Conservation (phyloP, 2,113 vertebrate species). For the Onychostruthus taczanowskii region DNA sequence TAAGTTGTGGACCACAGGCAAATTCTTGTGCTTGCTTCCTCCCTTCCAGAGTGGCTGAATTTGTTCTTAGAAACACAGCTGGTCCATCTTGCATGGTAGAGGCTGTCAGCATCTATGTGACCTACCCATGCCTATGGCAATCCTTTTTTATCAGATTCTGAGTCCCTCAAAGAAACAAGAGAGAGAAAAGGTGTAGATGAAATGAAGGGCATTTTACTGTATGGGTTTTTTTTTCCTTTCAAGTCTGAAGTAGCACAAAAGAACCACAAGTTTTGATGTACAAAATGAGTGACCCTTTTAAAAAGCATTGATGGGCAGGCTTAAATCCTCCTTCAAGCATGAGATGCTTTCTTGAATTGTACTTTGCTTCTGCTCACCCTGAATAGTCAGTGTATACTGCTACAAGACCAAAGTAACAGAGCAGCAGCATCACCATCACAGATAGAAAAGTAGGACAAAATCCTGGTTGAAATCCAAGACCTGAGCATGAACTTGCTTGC, state of each 20-base stretch:
- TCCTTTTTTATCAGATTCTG: not conserved
- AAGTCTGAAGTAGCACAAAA: not conserved
- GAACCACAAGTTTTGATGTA: not conserved
- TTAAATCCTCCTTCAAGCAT: not conserved
- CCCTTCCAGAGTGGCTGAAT: not conserved
- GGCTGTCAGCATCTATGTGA: not conserved
- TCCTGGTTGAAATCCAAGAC: not conserved
- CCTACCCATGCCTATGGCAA: not conserved
- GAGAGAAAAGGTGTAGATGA: not conserved
- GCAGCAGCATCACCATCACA: not conserved
- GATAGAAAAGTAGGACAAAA: not conserved
- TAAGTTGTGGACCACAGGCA: not conserved
- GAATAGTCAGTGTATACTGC: not conserved
- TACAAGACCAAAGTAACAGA: not conserved
- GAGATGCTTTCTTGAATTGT: not conserved
- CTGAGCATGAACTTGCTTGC: not conserved
- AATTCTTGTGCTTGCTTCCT: not conserved
- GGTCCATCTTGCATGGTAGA: not conserved
- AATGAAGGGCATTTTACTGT: not conserved
- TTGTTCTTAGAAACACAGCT: slow-evolving; percentile 1
- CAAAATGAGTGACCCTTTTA: not conserved
- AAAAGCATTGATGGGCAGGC: not conserved
- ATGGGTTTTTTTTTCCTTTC: not conserved
- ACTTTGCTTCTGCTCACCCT: not conserved
- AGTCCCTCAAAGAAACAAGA: not conserved